These are phyloP conservation scores for Drosophila malerkotliana DNA, from an alignment of 1,140 invertebrate species.

Conservation along the genomic window DNA sequence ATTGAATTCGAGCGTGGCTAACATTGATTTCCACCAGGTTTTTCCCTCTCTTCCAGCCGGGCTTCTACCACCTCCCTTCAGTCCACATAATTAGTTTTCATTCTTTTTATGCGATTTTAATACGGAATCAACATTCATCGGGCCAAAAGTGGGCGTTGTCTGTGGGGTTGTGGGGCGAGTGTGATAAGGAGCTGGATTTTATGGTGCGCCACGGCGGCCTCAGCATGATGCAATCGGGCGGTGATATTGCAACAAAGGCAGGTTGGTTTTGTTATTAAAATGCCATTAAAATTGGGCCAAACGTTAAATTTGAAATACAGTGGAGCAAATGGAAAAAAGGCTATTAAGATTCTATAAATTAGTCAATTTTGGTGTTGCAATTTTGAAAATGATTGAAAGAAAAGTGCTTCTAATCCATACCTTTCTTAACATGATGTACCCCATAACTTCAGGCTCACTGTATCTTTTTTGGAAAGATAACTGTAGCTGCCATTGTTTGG, in stretches of 20 bases:
- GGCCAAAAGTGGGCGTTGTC: conserved; percentile 54
- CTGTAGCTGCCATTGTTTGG: conserved; percentile 41
- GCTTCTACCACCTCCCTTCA: neutral
- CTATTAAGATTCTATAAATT: neutral
- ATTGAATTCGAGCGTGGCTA: conserved; percentile 75
- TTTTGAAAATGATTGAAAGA: too few species aligned
- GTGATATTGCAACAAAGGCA: conserved; percentile 60
- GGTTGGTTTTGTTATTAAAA: conserved; percentile 70
- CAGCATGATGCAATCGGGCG: conserved; percentile 68
- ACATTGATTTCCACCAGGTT: conserved; percentile 60
- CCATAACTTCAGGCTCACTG: conserved; percentile 12
- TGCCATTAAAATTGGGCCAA: conserved; percentile 75
- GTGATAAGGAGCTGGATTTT: conserved; percentile 63
- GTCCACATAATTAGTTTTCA: conserved; percentile 65
- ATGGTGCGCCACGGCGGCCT: conserved; percentile 7
- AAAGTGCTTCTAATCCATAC: too few species aligned
- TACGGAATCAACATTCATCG: conserved; percentile 55
- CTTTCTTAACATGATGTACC: too few species aligned
- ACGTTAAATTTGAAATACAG: conserved; percentile 35
- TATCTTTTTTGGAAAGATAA: conserved; percentile 12
- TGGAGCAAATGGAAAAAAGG: conserved; percentile 5
- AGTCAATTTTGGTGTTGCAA: neutral
- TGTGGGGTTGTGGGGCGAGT: conserved; percentile 18
- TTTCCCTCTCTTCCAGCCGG: conserved; percentile 2
- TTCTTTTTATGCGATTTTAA: conserved; percentile 75